Percentiles rank a stretch among this genome's conserved stretches.
Conservation (phyloP, 2,797 vertebrate genomes). For the Gymnocypris eckloni region DNA sequence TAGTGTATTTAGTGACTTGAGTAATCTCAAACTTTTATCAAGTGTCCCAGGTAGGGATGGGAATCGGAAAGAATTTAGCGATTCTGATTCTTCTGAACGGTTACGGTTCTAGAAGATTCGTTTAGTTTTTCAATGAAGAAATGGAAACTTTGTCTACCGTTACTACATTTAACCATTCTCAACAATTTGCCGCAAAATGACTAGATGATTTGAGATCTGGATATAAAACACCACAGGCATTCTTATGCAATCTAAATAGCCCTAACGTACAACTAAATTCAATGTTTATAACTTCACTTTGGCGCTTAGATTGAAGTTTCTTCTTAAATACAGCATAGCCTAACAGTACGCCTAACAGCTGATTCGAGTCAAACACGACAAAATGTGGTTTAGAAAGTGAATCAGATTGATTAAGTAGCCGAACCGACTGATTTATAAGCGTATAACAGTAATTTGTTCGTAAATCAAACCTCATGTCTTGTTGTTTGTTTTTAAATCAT, state of each 20-base stretch:
- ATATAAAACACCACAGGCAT: not conserved
- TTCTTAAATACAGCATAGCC: not conserved
- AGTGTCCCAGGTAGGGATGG: conserved; percentile 30
- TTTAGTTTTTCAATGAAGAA: not conserved
- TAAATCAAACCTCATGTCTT: not conserved
- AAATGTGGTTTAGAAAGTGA: not conserved
- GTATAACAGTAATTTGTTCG: not conserved
- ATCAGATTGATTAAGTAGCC: not conserved
- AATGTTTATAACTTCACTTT: not conserved
- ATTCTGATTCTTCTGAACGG: conserved; percentile 12
- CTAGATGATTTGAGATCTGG: no score
- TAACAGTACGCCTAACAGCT: not conserved
- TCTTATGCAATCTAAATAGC: no score
- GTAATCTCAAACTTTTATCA: conserved; percentile 23
- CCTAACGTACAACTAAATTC: not conserved
- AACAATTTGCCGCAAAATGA: not conserved
- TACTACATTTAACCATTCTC: no score
- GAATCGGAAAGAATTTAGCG: not conserved
- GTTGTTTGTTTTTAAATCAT: conserved; percentile 5
- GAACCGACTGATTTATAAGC: not conserved
- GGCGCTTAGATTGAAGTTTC: not conserved
- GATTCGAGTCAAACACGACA: not conserved
- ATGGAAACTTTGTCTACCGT: not conserved
- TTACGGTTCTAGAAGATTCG: not conserved
- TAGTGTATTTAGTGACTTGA: not conserved